These are phyloP conservation scores for Lycaena phlaeas DNA, from an alignment of 2,888 invertebrate genomes.

Conservation along the genomic window DNA sequence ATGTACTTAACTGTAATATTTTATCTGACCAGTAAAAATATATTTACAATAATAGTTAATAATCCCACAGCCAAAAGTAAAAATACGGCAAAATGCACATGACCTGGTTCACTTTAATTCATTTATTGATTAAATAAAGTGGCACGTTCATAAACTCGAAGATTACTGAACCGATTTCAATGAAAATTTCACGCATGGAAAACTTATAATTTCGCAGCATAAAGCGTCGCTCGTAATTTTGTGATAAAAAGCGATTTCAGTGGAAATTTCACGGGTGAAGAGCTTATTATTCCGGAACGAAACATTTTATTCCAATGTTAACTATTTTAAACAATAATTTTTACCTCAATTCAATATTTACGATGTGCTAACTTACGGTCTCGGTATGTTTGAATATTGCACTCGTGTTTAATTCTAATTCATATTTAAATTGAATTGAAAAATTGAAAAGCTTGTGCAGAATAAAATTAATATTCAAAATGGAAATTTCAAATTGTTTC, in stretches of 20 bases:
- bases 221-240: conserved; percentile 19
- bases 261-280: conserved; percentile 17
- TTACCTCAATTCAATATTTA: conserved; percentile 5
- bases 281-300: conserved; percentile 13
- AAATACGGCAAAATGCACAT: conserved; percentile 3
- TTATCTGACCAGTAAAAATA: too few relatives aligned
- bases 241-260: conserved; percentile 18
- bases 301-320: conserved; percentile 10
- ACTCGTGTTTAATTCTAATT: too few relatives aligned
- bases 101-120: conserved; percentile 8
- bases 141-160: conserved; percentile 18
- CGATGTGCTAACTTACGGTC: too few relatives aligned
- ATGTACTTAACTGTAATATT: too few relatives aligned
- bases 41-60: too few relatives aligned
- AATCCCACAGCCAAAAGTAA: neutral
- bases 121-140: conserved; percentile 20
- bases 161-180: conserved; percentile 22
- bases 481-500: too few relatives aligned
- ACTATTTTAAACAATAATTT: conserved; percentile 8
- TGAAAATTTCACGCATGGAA: conserved; percentile 21
- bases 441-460: too few relatives aligned
- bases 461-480: too few relatives aligned
- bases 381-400: too few relatives aligned
- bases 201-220: conserved; percentile 18
- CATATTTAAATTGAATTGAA: too few relatives aligned